Evolutionary conservation across 92 coral and sea anemone species (phyloP), one percentile per base, ranked within the genome.

Genomic region (Pocillopora grandis): DNA sequence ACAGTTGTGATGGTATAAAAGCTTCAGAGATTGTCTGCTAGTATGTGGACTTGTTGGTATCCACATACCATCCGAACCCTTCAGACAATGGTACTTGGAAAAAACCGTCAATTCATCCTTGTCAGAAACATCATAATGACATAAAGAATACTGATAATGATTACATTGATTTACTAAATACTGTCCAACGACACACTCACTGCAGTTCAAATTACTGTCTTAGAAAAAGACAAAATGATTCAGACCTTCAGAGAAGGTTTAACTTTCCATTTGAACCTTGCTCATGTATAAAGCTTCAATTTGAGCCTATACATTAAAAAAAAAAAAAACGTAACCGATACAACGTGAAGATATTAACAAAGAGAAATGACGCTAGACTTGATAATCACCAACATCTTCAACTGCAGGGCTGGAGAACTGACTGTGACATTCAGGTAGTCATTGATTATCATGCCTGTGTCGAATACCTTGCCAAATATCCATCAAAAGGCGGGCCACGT

Each of bases 131-230:
- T 69, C 83, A 85, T 10, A 80, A 68, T 55, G 82, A 85, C 58
- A 79, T 87, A 66, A 14, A 78, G 48, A 61, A 85, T 18, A 27
- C 31, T 27, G 31, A 27, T 27, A 27, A 27, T 83, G 90, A 87
- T 79, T 87, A 90, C 79, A 67, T 84, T 21, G 85, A 84, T 27
- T 27, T 27, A 27, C 31, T 27, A 27, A 27, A 27, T 27, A 27
- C 31, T 27, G 31, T 27, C 31, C 93, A 90, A 83, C 80, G 90
- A 62, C 93, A 90, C 82, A 86, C 85, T 59, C 86, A 66, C 35
- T 90, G 94, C 76, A 90, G 94, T 72, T 78, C 94, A 59, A 91
- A 84, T 62, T 91, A 91, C 69, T 90, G 89, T 80, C 86, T 90
- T 62, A 84, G 87, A 87, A 84, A 68, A 58, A 90, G 76, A 59